Evolutionary conservation across 2,888 invertebrate species (phyloP).

Genomic region (Lamellibrachia columna): DNA sequence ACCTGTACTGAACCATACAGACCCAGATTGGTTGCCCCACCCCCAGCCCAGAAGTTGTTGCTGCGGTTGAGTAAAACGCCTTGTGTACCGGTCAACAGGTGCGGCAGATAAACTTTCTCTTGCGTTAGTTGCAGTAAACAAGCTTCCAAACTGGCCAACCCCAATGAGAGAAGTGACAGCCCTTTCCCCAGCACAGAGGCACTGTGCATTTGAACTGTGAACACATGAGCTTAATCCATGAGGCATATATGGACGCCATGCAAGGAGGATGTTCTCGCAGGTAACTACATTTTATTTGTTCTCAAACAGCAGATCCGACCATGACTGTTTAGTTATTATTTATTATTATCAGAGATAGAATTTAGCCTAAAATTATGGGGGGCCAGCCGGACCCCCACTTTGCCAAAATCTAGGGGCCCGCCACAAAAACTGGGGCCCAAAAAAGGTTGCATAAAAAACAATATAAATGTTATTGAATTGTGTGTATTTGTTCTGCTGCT

Average conservation of each 20-base stretch:
- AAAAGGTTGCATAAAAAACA: no score
- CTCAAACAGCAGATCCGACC: not conserved
- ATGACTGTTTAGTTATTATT: not conserved
- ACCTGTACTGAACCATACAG: no score
- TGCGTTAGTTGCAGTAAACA: conserved; percentile 68
- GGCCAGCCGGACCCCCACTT: no score
- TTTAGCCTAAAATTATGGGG: no score
- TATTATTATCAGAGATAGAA: not conserved
- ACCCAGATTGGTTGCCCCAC: no score
- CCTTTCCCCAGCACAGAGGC: conserved; percentile 69
- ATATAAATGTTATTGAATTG: no score
- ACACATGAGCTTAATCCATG: conserved; percentile 63
- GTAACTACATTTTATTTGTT: not conserved
- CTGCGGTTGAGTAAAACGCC: not conserved
- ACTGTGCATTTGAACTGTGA: conserved; percentile 72
- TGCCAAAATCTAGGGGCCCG: no score
- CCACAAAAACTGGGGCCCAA: no score
- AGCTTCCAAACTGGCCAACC: conserved; percentile 69
- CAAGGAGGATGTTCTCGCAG: conserved; percentile 46
- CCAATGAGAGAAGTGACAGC: conserved; percentile 55
- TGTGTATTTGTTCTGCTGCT: no score
- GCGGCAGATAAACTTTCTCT: not conserved
- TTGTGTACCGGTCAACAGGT: not conserved
- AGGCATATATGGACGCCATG: conserved; percentile 65
- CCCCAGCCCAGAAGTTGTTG: not conserved